Base-by-base conservation (phyloP, 2,888 invertebrate genomes). In the Hydrotaea cyrtoneurina region DNA sequence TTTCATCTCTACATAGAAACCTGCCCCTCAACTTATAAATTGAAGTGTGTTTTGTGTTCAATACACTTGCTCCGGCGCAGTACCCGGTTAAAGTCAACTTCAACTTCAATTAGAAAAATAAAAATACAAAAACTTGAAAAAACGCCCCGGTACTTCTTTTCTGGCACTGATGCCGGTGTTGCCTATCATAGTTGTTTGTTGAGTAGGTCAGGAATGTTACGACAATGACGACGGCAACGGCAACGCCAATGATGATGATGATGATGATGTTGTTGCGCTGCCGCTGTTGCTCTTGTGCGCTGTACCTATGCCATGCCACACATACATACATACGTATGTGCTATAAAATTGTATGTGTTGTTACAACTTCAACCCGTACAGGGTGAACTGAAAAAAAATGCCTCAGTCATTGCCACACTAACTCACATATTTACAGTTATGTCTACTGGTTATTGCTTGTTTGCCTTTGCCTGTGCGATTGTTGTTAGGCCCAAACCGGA, bases 131-230 rank as follows among this genome's bases (percentile, higher is more conserved):
- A 69, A 15, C 11, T 55, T 10, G 23, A 73, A 50, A 79, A 72
- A 73, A 62, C 36, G 62, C 23, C 73, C 64, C 13, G 11, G 21
- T 15, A 69, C 43, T 26, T 62, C 13, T 62, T 62, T 31, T 62
- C n/a, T n/a, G 62, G 62, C 62, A 62, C n/a, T 77, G 23, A 10
- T 39, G 66, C 21, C 15, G 64, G 17, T 31, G 36, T 59, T n/a
- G 13, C 39, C 36, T 21, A 66, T 66, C 66, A 46, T 46, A 69
- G 69, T 69, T 69, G 69, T 46, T 69, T 69, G 71, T 76, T 80
- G 80, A 80, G 71, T 80, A 80, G 80, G 80, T 80, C 80, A 80
- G 76, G 72, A 80, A 80, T 80, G 80, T 72, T 80, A 75, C 43
- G 69, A 23, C 23, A 21, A 43, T 23, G 66, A 10, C 17, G 64